phyloP scores from a whole-genome alignment of 2,113 vertebrate genomes.

The Peromyscus polionotus region DNA sequence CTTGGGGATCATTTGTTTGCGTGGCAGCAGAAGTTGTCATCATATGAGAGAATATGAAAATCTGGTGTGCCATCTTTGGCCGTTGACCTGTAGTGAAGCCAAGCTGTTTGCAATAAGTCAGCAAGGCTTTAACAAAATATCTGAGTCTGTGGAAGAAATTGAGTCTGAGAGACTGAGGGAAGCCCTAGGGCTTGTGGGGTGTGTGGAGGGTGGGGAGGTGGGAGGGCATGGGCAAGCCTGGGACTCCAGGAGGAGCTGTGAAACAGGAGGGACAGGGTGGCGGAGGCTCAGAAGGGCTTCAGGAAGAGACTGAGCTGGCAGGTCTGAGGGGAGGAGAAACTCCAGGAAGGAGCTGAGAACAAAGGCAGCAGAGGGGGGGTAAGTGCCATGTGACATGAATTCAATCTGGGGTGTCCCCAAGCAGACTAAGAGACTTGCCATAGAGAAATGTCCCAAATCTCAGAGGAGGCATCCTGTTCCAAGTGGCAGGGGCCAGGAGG shows the following conservation, averaged over 20 bases:
- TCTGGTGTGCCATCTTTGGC: background rate
- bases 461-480: background rate
- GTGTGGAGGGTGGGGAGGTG: too few species aligned
- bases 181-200: too few species aligned
- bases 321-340: background rate
- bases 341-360: background rate
- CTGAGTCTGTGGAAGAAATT: background rate
- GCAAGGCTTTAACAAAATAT: background rate
- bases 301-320: background rate
- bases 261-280: background rate
- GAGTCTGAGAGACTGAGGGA: background rate
- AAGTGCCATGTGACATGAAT: background rate
- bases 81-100: background rate
- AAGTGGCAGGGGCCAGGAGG: background rate
- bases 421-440: background rate
- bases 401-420: background rate
- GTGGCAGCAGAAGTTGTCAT: background rate
- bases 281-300: background rate
- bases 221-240: background rate
- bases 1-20: background rate
- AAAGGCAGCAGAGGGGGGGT: background rate
- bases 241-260: background rate
- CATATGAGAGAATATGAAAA: background rate
- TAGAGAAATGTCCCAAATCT: background rate
- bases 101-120: background rate